Percentiles rank a stretch among this genome's conserved stretches.
phyloP scores from a whole-genome alignment of 2,113 vertebrate genomes.

The Paedocypris sp. region DNA sequence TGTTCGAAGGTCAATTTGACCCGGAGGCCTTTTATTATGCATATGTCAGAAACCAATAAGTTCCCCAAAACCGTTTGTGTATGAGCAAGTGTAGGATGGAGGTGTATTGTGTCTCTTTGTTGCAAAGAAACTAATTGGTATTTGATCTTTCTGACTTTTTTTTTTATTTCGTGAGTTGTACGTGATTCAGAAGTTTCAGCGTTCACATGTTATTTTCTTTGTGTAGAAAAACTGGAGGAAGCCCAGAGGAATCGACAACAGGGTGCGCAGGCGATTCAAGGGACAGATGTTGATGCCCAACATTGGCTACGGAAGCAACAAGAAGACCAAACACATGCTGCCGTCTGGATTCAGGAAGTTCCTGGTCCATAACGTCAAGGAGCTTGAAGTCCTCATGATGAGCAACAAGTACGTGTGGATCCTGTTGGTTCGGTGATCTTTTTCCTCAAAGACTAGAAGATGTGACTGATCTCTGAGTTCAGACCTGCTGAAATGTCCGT shows the following conservation, averaged over 20 bases:
- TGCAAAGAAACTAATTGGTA: too few species aligned
- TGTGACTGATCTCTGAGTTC: constrained; percentile 20
- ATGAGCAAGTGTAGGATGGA: too few species aligned
- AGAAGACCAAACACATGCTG: constrained; percentile 96
- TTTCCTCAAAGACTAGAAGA: too few species aligned
- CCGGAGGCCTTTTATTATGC: too few species aligned
- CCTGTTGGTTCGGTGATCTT: not conserved
- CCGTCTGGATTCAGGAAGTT: constrained; percentile 92
- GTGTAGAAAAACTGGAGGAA: constrained; percentile 89
- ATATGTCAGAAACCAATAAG: too few species aligned
- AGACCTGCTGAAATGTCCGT: constrained; percentile 29
- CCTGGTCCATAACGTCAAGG: constrained; percentile 90
- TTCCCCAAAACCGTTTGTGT: too few species aligned
- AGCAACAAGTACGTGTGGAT: constrained; percentile 83
- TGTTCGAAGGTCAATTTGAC: too few species aligned
- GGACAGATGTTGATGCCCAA: constrained; percentile 98
- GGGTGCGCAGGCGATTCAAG: constrained; percentile 92
- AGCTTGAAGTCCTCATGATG: constrained; percentile 96
- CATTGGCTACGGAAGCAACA: constrained; percentile 94
- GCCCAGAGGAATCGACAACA: constrained; percentile 93
- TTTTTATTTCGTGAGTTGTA: too few species aligned
- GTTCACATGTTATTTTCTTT: too few species aligned
- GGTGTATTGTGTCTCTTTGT: too few species aligned
- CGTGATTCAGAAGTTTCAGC: too few species aligned
- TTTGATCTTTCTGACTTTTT: too few species aligned